Evolutionary conservation across 2,888 invertebrate genomes (phyloP), one percentile per base, ranked within the genome.

Genomic region (Netelia melanura): DNA sequence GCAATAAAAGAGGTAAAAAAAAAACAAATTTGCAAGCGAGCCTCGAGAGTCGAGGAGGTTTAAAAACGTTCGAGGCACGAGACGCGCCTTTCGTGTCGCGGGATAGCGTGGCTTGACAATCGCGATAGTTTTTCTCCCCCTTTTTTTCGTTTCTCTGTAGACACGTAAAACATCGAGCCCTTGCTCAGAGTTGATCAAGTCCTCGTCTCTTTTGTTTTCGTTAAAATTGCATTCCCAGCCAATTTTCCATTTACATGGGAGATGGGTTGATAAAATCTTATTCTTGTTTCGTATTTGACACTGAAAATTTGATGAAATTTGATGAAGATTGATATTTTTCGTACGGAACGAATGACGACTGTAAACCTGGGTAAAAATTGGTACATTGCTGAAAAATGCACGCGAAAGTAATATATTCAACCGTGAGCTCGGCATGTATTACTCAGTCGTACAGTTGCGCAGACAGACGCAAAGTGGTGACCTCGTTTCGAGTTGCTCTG

Each of bases 401-500:
- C 3, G 48, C 14, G 48, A 48, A 48, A 48, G 48, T 14, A 48
- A 48, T 48, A 48, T 48, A 25, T 68, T 25, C 25, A 48, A 14
- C 48, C 3, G 48, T 14, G 48, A 14, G 48, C 48, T 48, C 14
- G 48, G 48, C 14, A 14, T 48, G 48, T 48, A 48, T 48, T 48
- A 48, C 14, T 67, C 14, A 21, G 43, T 9, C 10, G 17, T 58
- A 58, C 25, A 54, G 70, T 70, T 54, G 30, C 30, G 70, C n/a
- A 70, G 30, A 44, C 58, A 72, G 58, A 58, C 58, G 58, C 43
- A 71, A 30, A 68, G 52, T 64, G 14, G 65, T 71, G 83, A 54
- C 83, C 83, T 84, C 83, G 80, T 84, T 84, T 76, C 75, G 70
- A 80, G 80, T 75, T 71, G 25, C 75, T 76, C 48, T 71, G 80